Conservation (phyloP, 2,113 vertebrate genomes). For the Echinops telfairi region DNA sequence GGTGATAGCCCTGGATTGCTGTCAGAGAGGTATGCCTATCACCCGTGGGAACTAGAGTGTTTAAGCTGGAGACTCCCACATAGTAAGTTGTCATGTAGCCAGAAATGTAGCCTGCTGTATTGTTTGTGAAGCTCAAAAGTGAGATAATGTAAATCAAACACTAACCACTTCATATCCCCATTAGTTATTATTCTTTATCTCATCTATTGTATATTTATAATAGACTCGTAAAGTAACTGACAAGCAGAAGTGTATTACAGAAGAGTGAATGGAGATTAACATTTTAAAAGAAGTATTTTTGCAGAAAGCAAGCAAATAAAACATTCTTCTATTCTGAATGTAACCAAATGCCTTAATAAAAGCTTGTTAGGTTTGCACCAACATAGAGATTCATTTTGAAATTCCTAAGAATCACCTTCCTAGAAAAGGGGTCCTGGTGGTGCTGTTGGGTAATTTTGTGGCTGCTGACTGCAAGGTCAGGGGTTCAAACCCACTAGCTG, state of each 20-base stretch:
- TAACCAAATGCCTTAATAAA: conserved; percentile 11
- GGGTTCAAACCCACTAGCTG: no score
- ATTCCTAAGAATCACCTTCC: not conserved
- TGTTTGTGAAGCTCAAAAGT: not conserved
- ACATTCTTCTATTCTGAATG: conserved; percentile 24
- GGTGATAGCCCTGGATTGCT: not conserved
- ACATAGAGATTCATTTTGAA: not conserved
- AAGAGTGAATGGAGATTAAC: not conserved
- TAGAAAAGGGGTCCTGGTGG: no score
- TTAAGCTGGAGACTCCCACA: not conserved
- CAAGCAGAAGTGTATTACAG: not conserved
- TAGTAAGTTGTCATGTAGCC: not conserved
- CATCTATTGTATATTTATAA: not conserved
- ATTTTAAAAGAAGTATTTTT: conserved; percentile 36
- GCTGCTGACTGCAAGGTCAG: no score
- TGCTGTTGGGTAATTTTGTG: no score
- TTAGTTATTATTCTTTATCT: not conserved
- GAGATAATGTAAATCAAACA: not conserved
- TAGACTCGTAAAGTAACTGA: not conserved
- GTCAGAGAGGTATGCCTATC: not conserved
- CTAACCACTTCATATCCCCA: not conserved
- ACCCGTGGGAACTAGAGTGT: not conserved
- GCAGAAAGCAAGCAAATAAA: conserved; percentile 24
- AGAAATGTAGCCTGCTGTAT: not conserved
- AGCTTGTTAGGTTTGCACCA: not conserved